phyloP scores from a whole-genome alignment of 2,888 invertebrate genomes.

The Melinopterus prodromus region DNA sequence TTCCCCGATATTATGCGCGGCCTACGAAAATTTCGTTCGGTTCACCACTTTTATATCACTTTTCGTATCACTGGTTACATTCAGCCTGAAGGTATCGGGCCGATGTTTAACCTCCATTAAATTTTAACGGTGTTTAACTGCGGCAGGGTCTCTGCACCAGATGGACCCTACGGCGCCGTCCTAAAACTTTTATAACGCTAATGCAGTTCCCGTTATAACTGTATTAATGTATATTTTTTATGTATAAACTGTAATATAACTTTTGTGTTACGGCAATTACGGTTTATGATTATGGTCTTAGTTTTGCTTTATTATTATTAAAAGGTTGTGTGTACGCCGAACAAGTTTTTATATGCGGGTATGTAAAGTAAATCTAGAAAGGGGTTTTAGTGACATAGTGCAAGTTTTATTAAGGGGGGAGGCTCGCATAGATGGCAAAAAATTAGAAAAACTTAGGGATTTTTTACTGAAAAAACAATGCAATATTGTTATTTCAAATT shows the following conservation, averaged over 20 bases:
- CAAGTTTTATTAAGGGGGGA: no score
- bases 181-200: conserved; percentile 4
- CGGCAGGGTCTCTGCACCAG: neutral
- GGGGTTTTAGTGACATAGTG: no score
- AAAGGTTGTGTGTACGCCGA: neutral
- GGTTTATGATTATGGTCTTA: neutral
- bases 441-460: no score
- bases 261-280: neutral
- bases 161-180: neutral
- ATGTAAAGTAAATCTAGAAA: no score
- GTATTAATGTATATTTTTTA: neutral
- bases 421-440: no score
- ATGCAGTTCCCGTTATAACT: neutral
- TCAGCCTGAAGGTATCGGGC: conserved; percentile 4
- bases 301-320: neutral
- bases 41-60: neutral
- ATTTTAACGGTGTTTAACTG: conserved; percentile 4
- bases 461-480: no score
- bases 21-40: neutral
- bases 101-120: conserved; percentile 4
- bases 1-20: neutral
- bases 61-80: neutral
- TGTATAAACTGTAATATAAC: neutral
- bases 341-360: neutral
- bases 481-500: no score